These are phyloP conservation scores for Pocillopora damicornis DNA, from an alignment of 64 coral and sea anemone genomes.

Conservation along the genomic window DNA sequence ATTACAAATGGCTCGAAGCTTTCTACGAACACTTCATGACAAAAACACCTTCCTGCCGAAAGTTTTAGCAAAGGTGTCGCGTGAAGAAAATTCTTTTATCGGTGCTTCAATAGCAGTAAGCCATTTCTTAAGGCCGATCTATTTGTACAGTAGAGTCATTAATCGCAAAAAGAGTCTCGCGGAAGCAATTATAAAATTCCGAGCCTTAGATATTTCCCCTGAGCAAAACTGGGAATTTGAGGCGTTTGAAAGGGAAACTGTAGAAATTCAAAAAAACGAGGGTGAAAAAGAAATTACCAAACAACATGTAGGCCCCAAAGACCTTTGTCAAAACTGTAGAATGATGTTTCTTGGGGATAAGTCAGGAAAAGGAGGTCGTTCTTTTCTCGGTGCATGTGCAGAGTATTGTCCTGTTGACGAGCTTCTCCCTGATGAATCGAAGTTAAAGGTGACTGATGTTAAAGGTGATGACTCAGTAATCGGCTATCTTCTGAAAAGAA, in stretches of 20 bases:
- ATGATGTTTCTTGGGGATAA: neutral
- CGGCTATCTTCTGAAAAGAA: neutral
- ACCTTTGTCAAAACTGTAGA: neutral
- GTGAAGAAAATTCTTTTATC: neutral
- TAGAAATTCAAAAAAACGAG: too few species aligned
- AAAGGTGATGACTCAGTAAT: neutral
- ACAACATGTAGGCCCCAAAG: too few species aligned
- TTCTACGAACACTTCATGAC: neutral
- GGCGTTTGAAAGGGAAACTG: neutral
- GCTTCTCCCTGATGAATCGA: neutral
- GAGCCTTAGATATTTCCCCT: neutral
- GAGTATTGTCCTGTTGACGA: neutral
- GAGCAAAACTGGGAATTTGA: neutral
- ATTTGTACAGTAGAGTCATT: neutral
- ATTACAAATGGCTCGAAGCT: neutral
- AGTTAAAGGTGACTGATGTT: neutral
- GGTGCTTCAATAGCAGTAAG: neutral
- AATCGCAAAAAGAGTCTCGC: neutral
- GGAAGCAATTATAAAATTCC: neutral
- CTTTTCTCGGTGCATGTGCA: neutral
- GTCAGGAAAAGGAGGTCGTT: too few species aligned
- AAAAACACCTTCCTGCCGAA: neutral
- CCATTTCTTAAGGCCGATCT: constrained; percentile 3
- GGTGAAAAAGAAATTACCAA: too few species aligned
- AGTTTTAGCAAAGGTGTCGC: neutral